Conservation (phyloP, 1,140 invertebrate genomes). For the Bombus difficillimus region DNA sequence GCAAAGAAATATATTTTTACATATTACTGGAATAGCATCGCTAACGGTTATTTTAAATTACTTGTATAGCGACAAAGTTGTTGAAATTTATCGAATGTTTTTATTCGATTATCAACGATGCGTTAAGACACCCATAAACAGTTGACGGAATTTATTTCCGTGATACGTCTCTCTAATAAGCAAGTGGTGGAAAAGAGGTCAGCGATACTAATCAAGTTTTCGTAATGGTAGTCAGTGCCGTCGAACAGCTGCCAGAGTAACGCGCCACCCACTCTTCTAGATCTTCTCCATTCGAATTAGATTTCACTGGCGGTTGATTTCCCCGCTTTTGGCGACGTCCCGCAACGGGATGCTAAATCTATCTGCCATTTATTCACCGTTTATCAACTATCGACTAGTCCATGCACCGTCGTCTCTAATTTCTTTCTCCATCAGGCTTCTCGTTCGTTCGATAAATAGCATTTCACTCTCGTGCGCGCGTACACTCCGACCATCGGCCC, state of each 20-base stretch:
- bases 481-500: background rate
- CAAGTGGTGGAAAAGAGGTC: slow-evolving; percentile 69
- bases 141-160: background rate
- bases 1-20: too few species aligned
- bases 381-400: background rate
- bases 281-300: slow-evolving; percentile 25
- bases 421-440: slow-evolving; percentile 36
- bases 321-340: slow-evolving; percentile 41
- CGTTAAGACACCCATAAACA: background rate
- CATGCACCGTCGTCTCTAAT: slow-evolving; percentile 23
- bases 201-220: slow-evolving; percentile 72
- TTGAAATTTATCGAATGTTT: too few species aligned
- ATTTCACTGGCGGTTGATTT: slow-evolving; percentile 42
- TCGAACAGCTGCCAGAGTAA: slow-evolving; percentile 47
- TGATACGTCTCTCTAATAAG: background rate
- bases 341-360: slow-evolving; percentile 6
- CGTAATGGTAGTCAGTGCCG: slow-evolving; percentile 61
- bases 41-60: too few species aligned
- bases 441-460: slow-evolving; percentile 39
- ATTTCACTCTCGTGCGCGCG: slow-evolving; percentile 53
- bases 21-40: too few species aligned
- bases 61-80: too few species aligned
- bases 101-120: too few species aligned
- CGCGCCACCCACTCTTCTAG: slow-evolving; percentile 22
- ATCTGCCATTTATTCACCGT: background rate